phyloP scores from a whole-genome alignment of 2,113 vertebrate species.

The Anguilla japonica region DNA sequence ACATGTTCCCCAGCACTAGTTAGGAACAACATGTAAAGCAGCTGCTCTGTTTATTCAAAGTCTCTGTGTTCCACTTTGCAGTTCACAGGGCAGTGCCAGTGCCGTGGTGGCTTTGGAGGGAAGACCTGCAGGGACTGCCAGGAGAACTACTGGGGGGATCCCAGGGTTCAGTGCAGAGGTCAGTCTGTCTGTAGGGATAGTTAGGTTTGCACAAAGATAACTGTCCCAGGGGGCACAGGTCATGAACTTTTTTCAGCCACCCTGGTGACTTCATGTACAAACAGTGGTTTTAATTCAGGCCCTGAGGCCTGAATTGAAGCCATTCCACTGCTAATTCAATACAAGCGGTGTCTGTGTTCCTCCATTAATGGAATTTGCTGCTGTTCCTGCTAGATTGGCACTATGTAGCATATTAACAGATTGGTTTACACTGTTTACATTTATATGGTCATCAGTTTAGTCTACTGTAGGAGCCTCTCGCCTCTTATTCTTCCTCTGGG shows the following conservation, averaged over 20 bases:
- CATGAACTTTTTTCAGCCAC: background rate
- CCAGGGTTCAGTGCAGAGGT: constrained; percentile 85
- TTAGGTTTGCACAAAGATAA: background rate
- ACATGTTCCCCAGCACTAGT: background rate
- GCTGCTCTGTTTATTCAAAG: background rate
- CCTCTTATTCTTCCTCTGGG: background rate
- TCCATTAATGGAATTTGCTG: no score
- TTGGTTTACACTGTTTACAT: background rate
- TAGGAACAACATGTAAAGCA: background rate
- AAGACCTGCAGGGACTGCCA: constrained; percentile 86
- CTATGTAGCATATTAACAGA: background rate
- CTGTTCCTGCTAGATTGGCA: background rate
- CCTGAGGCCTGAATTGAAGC: background rate
- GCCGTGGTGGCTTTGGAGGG: constrained; percentile 88
- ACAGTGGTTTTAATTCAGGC: background rate
- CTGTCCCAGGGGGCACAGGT: background rate
- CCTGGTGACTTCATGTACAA: background rate
- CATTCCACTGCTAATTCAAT: background rate
- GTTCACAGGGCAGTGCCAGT: constrained; percentile 93
- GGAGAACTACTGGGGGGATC: constrained; percentile 93
- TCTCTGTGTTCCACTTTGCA: constrained; percentile 44
- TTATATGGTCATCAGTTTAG: background rate
- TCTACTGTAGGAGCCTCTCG: no score
- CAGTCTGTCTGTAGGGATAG: constrained; percentile 36
- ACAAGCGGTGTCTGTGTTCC: background rate